Evolutionary conservation across 2,113 vertebrate species (phyloP).

Genomic region (Mesocricetus auratus): DNA sequence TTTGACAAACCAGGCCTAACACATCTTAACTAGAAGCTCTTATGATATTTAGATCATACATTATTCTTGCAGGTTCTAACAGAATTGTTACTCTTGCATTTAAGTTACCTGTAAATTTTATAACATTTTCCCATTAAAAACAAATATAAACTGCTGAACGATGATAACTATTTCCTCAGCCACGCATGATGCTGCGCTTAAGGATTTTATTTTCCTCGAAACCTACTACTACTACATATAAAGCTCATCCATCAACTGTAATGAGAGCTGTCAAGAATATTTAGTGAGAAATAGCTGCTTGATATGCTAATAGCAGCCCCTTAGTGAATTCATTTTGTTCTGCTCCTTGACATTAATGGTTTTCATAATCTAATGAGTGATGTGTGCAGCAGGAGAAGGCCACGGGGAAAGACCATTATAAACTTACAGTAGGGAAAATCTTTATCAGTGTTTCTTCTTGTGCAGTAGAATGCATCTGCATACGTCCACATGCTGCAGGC

Average conservation of each 20-base stretch:
- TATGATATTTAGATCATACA: conserved; percentile 83
- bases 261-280: conserved; percentile 95
- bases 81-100: conserved; percentile 84
- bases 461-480: conserved; percentile 47
- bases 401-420: conserved; percentile 86
- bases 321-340: conserved; percentile 94
- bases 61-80: conserved; percentile 82
- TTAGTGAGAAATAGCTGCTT: conserved; percentile 94
- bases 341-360: conserved; percentile 95
- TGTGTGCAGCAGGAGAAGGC: conserved; percentile 91
- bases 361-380: conserved; percentile 97
- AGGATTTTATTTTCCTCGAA: conserved; percentile 88
- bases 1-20: conserved; percentile 59
- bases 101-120: conserved; percentile 86
- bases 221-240: conserved; percentile 91
- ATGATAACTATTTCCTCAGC: conserved; percentile 80
- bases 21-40: conserved; percentile 75
- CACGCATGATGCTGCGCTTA: conserved; percentile 80
- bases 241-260: conserved; percentile 94
- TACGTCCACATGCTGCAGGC: not conserved
- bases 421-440: conserved; percentile 71
- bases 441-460: conserved; percentile 68
- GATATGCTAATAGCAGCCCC: conserved; percentile 93
- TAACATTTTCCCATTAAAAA: conserved; percentile 78
- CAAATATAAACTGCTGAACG: conserved; percentile 83